A percentile compares a stretch with the other conserved stretches of the same genome.
phyloP scores from a whole-genome alignment of 2,797 vertebrate species.

The Scleropages formosus region DNA sequence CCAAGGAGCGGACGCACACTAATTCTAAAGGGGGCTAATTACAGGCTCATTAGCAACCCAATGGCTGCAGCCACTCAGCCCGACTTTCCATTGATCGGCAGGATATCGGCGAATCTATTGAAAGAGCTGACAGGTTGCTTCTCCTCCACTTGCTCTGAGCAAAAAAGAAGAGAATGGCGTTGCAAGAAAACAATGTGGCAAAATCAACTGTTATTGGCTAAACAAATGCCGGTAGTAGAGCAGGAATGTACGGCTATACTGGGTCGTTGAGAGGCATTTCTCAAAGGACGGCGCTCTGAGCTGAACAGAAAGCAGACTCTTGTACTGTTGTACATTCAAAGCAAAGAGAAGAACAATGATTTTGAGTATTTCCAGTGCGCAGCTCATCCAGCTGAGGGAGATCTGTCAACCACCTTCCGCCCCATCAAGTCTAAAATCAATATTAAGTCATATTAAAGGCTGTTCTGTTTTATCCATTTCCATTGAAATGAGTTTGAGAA shows the following conservation, averaged over 20 bases:
- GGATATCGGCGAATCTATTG: not conserved
- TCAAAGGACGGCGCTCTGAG: not conserved
- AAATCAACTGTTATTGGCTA: not conserved
- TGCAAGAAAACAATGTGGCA: not conserved
- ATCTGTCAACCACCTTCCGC: no score
- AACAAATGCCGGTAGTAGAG: slow-evolving; percentile 4
- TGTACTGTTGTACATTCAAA: not conserved
- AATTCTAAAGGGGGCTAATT: slow-evolving; percentile 14
- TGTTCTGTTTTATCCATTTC: no score
- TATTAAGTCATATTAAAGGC: no score
- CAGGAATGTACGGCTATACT: not conserved
- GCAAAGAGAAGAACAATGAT: not conserved
- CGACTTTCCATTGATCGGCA: not conserved
- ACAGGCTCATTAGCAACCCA: slow-evolving; percentile 16
- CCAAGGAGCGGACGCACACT: not conserved
- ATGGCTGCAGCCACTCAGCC: not conserved
- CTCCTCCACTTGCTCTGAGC: not conserved
- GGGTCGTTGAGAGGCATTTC: no score
- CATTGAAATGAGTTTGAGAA: no score
- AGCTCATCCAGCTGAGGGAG: no score
- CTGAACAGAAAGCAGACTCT: not conserved
- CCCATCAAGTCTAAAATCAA: no score
- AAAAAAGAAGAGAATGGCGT: not conserved
- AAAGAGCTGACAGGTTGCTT: not conserved
- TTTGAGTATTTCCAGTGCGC: no score